A percentile compares a stretch with the other conserved stretches of the same genome.
Evolutionary conservation across 64 coral and sea anemone genomes (phyloP).

Genomic region (Porites australiensis): DNA sequence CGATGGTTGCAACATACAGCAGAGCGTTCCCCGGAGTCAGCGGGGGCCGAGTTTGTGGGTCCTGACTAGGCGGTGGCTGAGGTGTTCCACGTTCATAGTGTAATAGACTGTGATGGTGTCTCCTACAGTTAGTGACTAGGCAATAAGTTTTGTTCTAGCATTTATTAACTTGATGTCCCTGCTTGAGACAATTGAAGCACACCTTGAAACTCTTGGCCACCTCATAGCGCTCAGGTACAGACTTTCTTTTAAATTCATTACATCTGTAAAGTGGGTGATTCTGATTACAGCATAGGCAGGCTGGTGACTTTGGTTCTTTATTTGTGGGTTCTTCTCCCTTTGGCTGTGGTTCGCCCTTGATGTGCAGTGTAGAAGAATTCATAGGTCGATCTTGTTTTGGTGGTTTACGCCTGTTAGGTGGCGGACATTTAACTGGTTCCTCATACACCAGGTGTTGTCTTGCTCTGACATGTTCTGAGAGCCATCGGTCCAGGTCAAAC

Average conservation of each 20-base stretch:
- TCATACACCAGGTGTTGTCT: slow-evolving; percentile 30
- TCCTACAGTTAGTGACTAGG: too few relatives aligned
- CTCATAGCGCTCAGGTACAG: slow-evolving; percentile 32
- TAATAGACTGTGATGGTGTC: too few relatives aligned
- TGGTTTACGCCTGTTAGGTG: not conserved
- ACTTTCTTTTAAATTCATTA: slow-evolving; percentile 21
- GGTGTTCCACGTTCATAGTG: not conserved
- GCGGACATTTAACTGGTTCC: not conserved
- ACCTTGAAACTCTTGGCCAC: slow-evolving; percentile 1
- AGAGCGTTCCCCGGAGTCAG: not conserved
- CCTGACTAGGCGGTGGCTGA: not conserved
- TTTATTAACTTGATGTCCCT: slow-evolving; percentile 28
- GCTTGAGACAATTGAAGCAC: slow-evolving; percentile 44
- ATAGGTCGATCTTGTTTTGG: not conserved
- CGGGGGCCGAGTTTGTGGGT: not conserved
- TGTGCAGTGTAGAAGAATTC: not conserved
- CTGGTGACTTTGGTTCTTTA: not conserved
- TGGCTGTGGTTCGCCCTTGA: not conserved
- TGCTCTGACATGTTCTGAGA: slow-evolving; percentile 59
- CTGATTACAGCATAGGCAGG: slow-evolving; percentile 32
- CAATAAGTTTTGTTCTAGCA: not conserved
- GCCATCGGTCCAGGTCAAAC: slow-evolving; percentile 58
- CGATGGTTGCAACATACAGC: not conserved
- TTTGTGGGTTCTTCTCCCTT: not conserved
- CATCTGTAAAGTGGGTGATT: slow-evolving; percentile 27